Evolutionary conservation across 2,888 invertebrate species (phyloP).

Genomic region (Orgyia antiqua): DNA sequence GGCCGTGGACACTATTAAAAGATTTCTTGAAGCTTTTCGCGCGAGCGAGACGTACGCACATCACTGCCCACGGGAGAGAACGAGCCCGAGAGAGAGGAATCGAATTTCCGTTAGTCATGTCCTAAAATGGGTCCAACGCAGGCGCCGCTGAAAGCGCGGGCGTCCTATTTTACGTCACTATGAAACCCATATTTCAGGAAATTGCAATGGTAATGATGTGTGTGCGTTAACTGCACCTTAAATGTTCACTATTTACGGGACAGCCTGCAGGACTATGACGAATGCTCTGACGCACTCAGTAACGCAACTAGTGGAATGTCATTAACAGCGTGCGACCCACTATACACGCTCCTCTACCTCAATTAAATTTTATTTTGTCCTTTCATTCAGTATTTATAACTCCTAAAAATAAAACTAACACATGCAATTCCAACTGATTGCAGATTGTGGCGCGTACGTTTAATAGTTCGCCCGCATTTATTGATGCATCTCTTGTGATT

Average conservation of each 20-base stretch:
- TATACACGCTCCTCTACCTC: conserved; percentile 38
- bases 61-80: conserved; percentile 66
- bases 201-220: conserved; percentile 45
- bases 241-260: conserved; percentile 38
- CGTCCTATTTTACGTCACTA: conserved; percentile 73
- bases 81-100: conserved; percentile 74
- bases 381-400: conserved; percentile 12
- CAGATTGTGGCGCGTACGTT: no score
- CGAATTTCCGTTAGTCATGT: conserved; percentile 84
- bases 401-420: conserved; percentile 7
- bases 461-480: no score
- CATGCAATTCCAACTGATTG: no score
- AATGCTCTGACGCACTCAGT: conserved; percentile 60
- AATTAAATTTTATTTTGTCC: conserved; percentile 33
- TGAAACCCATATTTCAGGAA: conserved; percentile 75
- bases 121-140: conserved; percentile 84
- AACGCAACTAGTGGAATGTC: conserved; percentile 62
- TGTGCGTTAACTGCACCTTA: conserved; percentile 55
- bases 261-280: conserved; percentile 50
- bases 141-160: conserved; percentile 79
- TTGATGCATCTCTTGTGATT: no score
- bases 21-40: conserved; percentile 77
- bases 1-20: conserved; percentile 80
- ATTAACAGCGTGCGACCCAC: conserved; percentile 62
- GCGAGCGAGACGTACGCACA: conserved; percentile 65